Evolutionary conservation across 2,113 vertebrate species (phyloP).

Genomic region (Tautogolabrus adspersus): DNA sequence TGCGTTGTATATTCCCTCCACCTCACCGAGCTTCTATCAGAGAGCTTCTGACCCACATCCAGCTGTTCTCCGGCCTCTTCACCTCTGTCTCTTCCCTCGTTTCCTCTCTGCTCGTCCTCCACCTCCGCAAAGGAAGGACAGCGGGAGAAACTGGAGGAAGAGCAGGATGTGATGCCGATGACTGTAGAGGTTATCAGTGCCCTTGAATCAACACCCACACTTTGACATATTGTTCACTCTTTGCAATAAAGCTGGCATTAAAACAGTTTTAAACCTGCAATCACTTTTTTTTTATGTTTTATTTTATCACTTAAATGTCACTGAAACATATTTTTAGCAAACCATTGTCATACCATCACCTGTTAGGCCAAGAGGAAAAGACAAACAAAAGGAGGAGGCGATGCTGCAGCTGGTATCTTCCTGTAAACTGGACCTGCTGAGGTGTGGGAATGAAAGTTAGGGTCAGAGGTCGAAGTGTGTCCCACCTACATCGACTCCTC

Average conservation of each 20-base stretch:
- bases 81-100: slow-evolving; percentile 14
- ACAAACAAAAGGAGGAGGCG: too few species aligned
- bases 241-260: too few species aligned
- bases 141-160: too few species aligned
- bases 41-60: slow-evolving; percentile 22
- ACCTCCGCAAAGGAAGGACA: slow-evolving; percentile 19
- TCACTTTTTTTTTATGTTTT: too few species aligned
- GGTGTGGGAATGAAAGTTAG: not conserved
- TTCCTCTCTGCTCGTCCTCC: slow-evolving; percentile 26
- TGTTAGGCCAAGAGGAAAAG: too few species aligned
- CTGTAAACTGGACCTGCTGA: not conserved
- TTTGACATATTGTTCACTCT: not conserved
- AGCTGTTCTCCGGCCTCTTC: slow-evolving; percentile 45
- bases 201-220: not conserved
- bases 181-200: not conserved
- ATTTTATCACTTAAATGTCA: too few species aligned
- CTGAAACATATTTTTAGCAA: too few species aligned
- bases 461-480: slow-evolving; percentile 31
- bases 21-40: not conserved
- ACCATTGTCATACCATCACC: too few species aligned
- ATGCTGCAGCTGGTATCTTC: too few species aligned
- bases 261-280: too few species aligned
- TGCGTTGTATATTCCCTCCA: too few species aligned
- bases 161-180: not conserved
- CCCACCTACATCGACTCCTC: not conserved